Evolutionary conservation across 2,113 vertebrate genomes (phyloP).

Genomic region (Sebastes fasciatus): DNA sequence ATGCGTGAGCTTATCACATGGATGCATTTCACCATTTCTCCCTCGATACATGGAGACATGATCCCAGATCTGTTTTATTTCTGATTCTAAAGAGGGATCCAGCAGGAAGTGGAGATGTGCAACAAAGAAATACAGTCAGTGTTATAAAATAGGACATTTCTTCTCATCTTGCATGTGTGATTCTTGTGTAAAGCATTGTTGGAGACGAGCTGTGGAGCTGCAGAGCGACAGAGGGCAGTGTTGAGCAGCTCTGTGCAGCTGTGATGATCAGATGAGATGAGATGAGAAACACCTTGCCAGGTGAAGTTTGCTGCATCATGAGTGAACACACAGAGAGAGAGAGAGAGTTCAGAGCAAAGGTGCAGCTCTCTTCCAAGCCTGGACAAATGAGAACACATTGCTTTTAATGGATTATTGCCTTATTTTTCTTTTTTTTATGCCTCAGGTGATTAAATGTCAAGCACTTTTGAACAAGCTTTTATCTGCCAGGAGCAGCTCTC

Average conservation of each 20-base stretch:
- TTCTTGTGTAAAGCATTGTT: slow-evolving; percentile 39
- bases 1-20: slow-evolving; percentile 50
- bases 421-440: background rate
- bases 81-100: background rate
- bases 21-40: slow-evolving; percentile 32
- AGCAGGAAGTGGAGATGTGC: background rate
- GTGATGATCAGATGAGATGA: background rate
- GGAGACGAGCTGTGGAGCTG: background rate
- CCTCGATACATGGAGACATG: background rate
- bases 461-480: slow-evolving; percentile 10
- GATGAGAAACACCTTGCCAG: slow-evolving; percentile 54
- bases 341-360: background rate
- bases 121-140: background rate
- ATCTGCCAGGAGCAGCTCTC: background rate
- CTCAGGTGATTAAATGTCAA: slow-evolving; percentile 36
- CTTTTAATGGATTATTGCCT: slow-evolving; percentile 11
- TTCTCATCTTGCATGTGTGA: background rate
- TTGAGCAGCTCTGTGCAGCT: slow-evolving; percentile 70
- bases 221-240: slow-evolving; percentile 82
- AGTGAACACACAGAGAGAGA: background rate
- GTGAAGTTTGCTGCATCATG: slow-evolving; percentile 51
- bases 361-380: background rate
- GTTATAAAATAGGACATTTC: background rate
- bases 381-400: background rate
- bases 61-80: slow-evolving; percentile 8